A percentile compares a stretch with the other conserved stretches of the same genome.
These are phyloP conservation scores for Parasteatoda tepidariorum DNA, from an alignment of 1,140 invertebrate species.

Conservation along the genomic window DNA sequence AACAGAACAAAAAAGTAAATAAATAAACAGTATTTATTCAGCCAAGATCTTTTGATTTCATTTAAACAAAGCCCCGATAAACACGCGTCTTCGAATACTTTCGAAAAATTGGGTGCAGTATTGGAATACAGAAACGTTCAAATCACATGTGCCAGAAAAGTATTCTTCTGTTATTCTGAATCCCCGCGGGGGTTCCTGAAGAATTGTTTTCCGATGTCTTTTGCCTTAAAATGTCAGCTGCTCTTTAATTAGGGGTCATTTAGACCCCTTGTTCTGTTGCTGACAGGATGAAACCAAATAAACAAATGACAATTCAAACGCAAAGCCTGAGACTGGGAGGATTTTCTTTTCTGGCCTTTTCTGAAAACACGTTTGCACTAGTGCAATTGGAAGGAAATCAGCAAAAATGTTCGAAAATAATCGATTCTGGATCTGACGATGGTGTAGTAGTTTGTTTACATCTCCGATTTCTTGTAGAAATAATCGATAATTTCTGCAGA, in stretches of 20 bases:
- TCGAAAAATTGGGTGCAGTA: not conserved
- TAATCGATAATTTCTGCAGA: too few species aligned
- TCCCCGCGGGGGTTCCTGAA: constrained; percentile 25
- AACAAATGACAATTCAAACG: constrained; percentile 59
- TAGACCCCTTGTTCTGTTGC: constrained; percentile 45
- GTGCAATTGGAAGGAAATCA: not conserved
- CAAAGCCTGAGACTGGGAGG: not conserved
- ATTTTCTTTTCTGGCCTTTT: not conserved
- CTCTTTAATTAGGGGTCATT: constrained; percentile 59
- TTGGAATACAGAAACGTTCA: not conserved
- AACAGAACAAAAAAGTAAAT: too few species aligned
- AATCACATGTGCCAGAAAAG: constrained; percentile 19
- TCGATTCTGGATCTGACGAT: too few species aligned
- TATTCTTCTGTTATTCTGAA: constrained; percentile 26
- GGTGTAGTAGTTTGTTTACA: too few species aligned
- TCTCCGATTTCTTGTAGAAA: too few species aligned
- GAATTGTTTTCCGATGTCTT: constrained; percentile 53
- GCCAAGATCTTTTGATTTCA: not conserved
- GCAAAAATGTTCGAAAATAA: too few species aligned
- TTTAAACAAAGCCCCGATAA: constrained; percentile 22
- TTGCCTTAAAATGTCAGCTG: constrained; percentile 56
- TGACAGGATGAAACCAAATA: constrained; percentile 47
- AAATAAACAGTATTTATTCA: not conserved
- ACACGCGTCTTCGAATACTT: constrained; percentile 11
- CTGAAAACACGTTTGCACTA: not conserved